Evolutionary conservation across 2,888 invertebrate species (phyloP).

Genomic region (Drosophila formosana): DNA sequence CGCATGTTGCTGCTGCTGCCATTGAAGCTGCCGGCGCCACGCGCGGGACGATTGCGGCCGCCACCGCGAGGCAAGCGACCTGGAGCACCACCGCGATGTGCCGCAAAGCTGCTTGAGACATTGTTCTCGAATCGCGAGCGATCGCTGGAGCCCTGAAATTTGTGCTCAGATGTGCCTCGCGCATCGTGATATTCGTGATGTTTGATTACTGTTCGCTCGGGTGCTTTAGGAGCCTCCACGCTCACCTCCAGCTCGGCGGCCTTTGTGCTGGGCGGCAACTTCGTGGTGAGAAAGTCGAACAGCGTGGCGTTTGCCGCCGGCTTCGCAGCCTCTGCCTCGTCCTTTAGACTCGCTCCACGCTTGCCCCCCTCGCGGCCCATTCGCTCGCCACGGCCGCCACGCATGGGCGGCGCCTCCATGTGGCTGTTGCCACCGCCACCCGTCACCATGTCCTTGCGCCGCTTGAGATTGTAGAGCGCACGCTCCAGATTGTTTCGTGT

Average conservation of each 20-base stretch:
- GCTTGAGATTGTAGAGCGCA: constrained; percentile 89
- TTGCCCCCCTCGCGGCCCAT: constrained; percentile 68
- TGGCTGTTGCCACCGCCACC: constrained; percentile 68
- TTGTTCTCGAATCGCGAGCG: constrained; percentile 84
- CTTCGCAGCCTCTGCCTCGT: constrained; percentile 88
- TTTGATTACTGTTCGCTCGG: constrained; percentile 40
- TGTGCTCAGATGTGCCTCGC: constrained; percentile 40
- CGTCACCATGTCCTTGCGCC: constrained; percentile 86
- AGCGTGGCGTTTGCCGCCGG: constrained; percentile 92
- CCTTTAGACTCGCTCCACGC: constrained; percentile 84
- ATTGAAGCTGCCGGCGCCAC: constrained; percentile 27
- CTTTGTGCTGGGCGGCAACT: constrained; percentile 85
- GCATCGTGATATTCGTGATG: constrained; percentile 40
- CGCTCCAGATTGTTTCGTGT: constrained; percentile 91
- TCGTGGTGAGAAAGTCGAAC: constrained; percentile 93
- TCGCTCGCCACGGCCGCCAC: constrained; percentile 49
- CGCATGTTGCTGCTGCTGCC: constrained; percentile 31
- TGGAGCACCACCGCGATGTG: constrained; percentile 68
- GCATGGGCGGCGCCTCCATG: constrained; percentile 27
- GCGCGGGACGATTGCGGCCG: constrained; percentile 41
- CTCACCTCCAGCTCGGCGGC: constrained; percentile 29
- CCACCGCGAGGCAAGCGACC: constrained; percentile 41
- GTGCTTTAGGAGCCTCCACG: constrained; percentile 8
- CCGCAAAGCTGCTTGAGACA: constrained; percentile 84
- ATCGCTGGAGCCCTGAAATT: constrained; percentile 37